Evolutionary conservation across 53 echinoderm and acorn worm genomes (phyloP), one percentile per base, ranked within the genome.

Genomic region (Astropecten irregularis): DNA sequence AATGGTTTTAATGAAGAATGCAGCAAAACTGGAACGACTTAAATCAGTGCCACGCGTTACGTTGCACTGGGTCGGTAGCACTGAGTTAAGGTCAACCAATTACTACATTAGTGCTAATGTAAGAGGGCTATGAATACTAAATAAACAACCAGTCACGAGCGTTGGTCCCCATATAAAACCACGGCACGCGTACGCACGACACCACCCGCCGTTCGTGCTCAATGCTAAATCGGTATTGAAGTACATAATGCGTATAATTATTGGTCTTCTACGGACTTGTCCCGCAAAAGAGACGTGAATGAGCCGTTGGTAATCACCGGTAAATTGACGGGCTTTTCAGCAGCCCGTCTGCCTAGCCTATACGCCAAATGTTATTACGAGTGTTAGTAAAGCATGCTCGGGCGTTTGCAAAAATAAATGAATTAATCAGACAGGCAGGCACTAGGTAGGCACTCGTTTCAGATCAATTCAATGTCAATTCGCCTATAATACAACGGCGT

Each of bases 181-280:
- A 47, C 59, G 77, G 38, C 77, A 77, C 77, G 77, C 77, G 77
- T 31, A 77, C 77, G 62, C 77, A 61, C 77, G 77, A 62, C 77
- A 77, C 76, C 77, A 77, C 77, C 77, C 77, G 77, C 56, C 77
- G 77, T 39, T 49, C 62, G 61, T 61, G 47, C 62, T 77, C 77
- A 77, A 62, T 77, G 44, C 77, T 77, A 77, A 77, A 77, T 77
- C 62, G 77, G 62, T 62, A 46, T 77, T 77, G 77, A 77, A 60
- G 77, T 77, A 77, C 77, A 77, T 77, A 77, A 77, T 77, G 77
- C 77, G 77, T 62, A 77, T 77, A 77, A 77, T 77, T 60, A 77
- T 77, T 77, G 77, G 62, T 49, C 62, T 46, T 60, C 77, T 77
- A 61, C 77, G 77, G 77, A 61, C 77, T 62, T 59, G 62, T 60